Base-by-base conservation (phyloP, 1,140 invertebrate genomes). In the Ylistrum balloti region DNA sequence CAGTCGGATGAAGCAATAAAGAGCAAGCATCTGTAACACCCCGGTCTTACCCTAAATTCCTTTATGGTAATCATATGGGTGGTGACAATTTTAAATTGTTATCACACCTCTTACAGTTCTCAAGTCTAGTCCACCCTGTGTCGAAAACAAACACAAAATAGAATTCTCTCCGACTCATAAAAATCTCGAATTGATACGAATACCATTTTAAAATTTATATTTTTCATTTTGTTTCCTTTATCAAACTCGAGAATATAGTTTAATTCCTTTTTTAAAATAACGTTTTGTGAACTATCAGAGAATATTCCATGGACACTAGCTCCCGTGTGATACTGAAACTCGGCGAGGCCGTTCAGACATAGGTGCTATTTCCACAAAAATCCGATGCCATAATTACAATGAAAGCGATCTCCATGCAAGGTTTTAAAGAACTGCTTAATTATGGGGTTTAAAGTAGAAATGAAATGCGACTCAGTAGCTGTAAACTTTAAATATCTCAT, bases 351-450 rank as follows among this genome's bases (percentile, higher is more conserved):
- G 28, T 17, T 17, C 22, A 22, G 28, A n/a, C 7, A 5, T 74
- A 74, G 56, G 56, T 74, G 56, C 22, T 74, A 74, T 74, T 45
- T 74, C 56, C 56, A 28, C 22, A 74, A 28, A 74, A 74, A 74
- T n/a, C 56, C 56, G 56, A 74, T 74, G 56, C 56, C n/a, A 74
- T 74, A 74, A 74, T 74, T 74, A 74, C 56, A 74, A 74, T 74
- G 56, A 74, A 74, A 74, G n/a, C 56, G 56, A 74, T 74, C 56
- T 74, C 56, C 56, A n/a, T 74, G 56, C 56, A 74, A 74, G 45
- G 56, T 74, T 74, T 74, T 74, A 74, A 74, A 74, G 56, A n/a
- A 74, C 56, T 74, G n/a, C 56, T 74, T 74, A 74, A 74, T 74
- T 28, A 74, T 74, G 28, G 56, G 56, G n/a, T 45, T 74, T 74